Percentiles rank a stretch among this genome's conserved stretches.
phyloP scores from a whole-genome alignment of 2,113 vertebrate genomes.

The Amblyornis subalaris region DNA sequence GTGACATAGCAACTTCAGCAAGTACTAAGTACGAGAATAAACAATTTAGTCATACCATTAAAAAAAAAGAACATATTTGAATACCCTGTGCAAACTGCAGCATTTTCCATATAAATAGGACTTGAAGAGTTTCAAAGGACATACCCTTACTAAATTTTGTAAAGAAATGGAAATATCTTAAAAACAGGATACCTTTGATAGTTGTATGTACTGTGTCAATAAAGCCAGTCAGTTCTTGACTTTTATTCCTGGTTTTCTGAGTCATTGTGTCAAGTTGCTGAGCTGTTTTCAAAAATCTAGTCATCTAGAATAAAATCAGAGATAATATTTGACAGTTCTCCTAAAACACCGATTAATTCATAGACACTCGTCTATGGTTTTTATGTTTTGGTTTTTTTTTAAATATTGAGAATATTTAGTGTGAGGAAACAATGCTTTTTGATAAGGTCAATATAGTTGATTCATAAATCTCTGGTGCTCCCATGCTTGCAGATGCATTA shows the following conservation, averaged over 20 bases:
- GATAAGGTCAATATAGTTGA: neutral
- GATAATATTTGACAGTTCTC: neutral
- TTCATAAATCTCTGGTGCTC: neutral
- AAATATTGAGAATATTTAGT: neutral
- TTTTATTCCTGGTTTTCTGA: conserved; percentile 66
- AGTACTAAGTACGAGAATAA: conserved; percentile 65
- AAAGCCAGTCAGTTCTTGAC: conserved; percentile 66
- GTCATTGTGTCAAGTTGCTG: conserved; percentile 54
- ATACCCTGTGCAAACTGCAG: neutral
- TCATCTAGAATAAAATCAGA: conserved; percentile 67
- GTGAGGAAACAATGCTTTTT: neutral
- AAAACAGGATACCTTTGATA: conserved; percentile 74
- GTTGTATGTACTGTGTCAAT: conserved; percentile 67
- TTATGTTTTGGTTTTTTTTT: neutral
- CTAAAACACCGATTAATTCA: neutral
- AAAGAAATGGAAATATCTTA: neutral
- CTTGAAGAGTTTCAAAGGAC: neutral
- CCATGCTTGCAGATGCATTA: neutral
- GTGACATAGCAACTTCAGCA: conserved; percentile 57
- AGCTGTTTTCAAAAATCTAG: conserved; percentile 48
- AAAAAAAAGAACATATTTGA: neutral
- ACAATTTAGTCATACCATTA: neutral
- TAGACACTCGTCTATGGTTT: neutral
- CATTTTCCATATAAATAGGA: neutral
- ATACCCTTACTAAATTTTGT: neutral